These are phyloP conservation scores for Spilosoma lubricipeda DNA, from an alignment of 2,888 invertebrate species.

Conservation along the genomic window DNA sequence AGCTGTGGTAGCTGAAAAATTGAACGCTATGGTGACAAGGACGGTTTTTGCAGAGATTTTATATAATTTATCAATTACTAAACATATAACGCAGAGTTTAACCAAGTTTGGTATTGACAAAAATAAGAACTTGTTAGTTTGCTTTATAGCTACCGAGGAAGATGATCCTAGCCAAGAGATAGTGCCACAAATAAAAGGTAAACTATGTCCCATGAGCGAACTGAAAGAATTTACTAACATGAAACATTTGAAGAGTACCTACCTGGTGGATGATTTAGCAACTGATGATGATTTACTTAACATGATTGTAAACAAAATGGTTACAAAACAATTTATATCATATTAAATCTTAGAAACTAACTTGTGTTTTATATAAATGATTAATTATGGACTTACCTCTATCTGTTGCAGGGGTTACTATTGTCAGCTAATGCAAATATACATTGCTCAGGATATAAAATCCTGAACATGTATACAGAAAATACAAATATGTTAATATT, in stretches of 20 bases:
- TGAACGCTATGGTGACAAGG: constrained; percentile 85
- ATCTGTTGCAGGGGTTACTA: no score
- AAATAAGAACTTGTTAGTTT: constrained; percentile 65
- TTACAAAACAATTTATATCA: constrained; percentile 87
- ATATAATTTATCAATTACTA: constrained; percentile 89
- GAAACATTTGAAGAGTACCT: constrained; percentile 84
- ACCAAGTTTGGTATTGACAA: constrained; percentile 87
- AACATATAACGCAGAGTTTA: constrained; percentile 90
- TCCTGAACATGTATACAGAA: no score
- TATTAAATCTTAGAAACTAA: constrained; percentile 17
- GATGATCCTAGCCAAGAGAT: constrained; percentile 66
- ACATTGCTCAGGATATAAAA: no score
- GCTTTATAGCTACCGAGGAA: constrained; percentile 63
- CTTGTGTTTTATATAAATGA: not conserved
- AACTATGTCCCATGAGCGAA: constrained; percentile 77
- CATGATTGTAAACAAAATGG: constrained; percentile 89
- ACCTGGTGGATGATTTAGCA: constrained; percentile 87
- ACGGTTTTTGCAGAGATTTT: constrained; percentile 88
- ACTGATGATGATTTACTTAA: constrained; percentile 78
- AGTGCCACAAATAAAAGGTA: constrained; percentile 84
- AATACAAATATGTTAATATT: no score
- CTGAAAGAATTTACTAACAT: constrained; percentile 80
- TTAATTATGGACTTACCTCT: no score
- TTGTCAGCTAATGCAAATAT: no score
- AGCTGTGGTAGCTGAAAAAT: constrained; percentile 84